phyloP scores from a whole-genome alignment of 2,888 invertebrate species.

The Andrena trimmerana region DNA sequence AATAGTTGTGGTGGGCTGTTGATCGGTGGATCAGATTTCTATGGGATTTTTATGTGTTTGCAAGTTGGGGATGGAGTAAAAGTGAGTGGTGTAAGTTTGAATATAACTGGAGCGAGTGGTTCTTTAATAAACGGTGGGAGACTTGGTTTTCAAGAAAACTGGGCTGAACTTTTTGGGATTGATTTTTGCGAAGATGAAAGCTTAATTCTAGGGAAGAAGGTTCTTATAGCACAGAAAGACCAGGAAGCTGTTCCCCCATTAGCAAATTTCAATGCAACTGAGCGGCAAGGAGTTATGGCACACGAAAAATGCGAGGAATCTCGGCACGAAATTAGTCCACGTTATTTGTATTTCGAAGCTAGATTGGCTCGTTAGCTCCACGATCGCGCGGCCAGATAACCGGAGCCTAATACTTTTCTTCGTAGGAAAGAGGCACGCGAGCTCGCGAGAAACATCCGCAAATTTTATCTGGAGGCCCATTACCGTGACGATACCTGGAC shows the following conservation, averaged over 20 bases:
- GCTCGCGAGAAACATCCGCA: constrained; percentile 51
- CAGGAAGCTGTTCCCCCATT: background rate
- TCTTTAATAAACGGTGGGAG: no score
- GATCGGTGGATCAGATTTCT: no score
- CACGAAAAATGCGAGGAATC: background rate
- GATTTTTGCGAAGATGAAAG: no score
- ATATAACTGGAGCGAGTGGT: no score
- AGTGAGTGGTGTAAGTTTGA: background rate
- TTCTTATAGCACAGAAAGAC: no score
- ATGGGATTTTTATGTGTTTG: no score
- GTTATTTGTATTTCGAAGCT: constrained; percentile 52
- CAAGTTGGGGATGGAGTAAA: no score
- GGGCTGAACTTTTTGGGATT: no score
- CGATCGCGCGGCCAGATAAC: constrained; percentile 62
- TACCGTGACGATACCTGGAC: constrained; percentile 54
- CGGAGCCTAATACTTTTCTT: constrained; percentile 57
- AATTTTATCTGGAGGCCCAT: constrained; percentile 53
- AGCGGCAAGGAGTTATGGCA: background rate
- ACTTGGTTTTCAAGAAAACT: no score
- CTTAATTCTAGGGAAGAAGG: no score
- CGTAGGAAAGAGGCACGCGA: constrained; percentile 59
- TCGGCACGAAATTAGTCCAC: constrained; percentile 4
- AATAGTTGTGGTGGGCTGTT: no score
- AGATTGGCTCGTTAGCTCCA: constrained; percentile 58
- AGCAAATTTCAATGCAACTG: background rate